Base-by-base conservation (phyloP, 2,113 vertebrate species). In the Dolichotis patagonum region DNA sequence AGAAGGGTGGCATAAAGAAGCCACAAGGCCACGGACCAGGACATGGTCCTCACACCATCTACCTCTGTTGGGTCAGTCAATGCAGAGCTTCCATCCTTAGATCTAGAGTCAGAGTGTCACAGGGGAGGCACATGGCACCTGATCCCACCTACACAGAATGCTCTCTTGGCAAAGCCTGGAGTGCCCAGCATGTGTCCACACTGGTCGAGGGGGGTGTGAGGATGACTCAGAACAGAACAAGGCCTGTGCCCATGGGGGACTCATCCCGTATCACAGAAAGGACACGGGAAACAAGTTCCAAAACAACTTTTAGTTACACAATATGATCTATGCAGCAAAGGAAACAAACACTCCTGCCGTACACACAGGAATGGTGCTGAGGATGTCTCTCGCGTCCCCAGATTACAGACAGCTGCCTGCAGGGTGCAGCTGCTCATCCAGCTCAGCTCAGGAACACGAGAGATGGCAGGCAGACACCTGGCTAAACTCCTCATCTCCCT, bases 151-250 rank as follows among this genome's bases (percentile, higher is more conserved):
- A 3, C 54, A 63, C 43, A 22, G 46, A 38, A 28, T n/a, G 82
- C 24, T 60, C 62, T 41, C 60, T 35, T 1, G 14, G 85, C 54
- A 38, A 26, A 22, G 3, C 14, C 26, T 12, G 24, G 65, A 58
- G 35, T 1, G 5, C 30, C 84, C 32, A 14, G 49, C 0, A 13
- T 0, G 0, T 14, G 11, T 43, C 86, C 58, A 16, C 19, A 6
- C 73, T 30, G 93, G 63, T 17, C 4, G 30, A 65, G 30, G 49
- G 49, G 54, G 80, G 52, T 35, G 3, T 32, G 49, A 65, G 60
- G 32, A 14, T 22, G 32, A 28, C 2, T 1, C 13, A 52, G 35
- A 87, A 8, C 30, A 32, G 0, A 14, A 58, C 3, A 46, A 41
- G 43, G 32, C 62, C 67, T 43, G 5, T 26, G 49, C 65, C 20